Percentiles rank a stretch among this genome's conserved stretches.
These are phyloP conservation scores for Mastigias papua DNA, from an alignment of 30 jellyfish, hydroid and myxozoan species.

Conservation along the genomic window DNA sequence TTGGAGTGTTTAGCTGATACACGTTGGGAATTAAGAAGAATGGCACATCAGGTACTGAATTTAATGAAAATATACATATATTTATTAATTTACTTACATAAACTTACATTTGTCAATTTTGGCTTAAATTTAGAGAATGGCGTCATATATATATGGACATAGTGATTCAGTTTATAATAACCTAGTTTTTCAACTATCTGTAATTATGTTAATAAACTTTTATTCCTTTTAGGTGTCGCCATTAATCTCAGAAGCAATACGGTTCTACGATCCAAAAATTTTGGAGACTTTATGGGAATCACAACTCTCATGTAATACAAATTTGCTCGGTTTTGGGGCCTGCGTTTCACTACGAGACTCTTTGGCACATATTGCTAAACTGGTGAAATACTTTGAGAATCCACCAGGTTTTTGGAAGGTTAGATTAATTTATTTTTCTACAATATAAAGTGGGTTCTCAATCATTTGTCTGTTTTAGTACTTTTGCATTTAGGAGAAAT, in stretches of 20 bases:
- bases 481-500: too few relatives aligned
- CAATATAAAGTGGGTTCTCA: too few relatives aligned
- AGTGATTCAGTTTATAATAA: too few relatives aligned
- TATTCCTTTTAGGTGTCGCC: slow-evolving; percentile 72
- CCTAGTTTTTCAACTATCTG: too few relatives aligned
- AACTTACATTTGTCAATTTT: too few relatives aligned
- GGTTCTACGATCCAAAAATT: slow-evolving; percentile 55
- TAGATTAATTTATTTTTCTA: not conserved
- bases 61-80: too few relatives aligned
- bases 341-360: slow-evolving; percentile 57
- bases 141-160: too few relatives aligned
- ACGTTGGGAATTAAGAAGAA: slow-evolving; percentile 90
- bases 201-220: too few relatives aligned
- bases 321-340: slow-evolving; percentile 48
- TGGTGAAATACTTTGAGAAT: slow-evolving; percentile 44
- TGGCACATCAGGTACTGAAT: slow-evolving; percentile 82
- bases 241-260: slow-evolving; percentile 50
- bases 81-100: too few relatives aligned
- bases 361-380: slow-evolving; percentile 35
- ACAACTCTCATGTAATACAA: slow-evolving; percentile 4
- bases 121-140: too few relatives aligned
- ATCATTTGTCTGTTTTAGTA: too few relatives aligned
- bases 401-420: slow-evolving; percentile 65
- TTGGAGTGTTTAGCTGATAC: slow-evolving; percentile 78
- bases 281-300: slow-evolving; percentile 49